Evolutionary conservation across 2,113 vertebrate species (phyloP), one percentile per base, ranked within the genome.

Genomic region (Rhagologus leucostigma): DNA sequence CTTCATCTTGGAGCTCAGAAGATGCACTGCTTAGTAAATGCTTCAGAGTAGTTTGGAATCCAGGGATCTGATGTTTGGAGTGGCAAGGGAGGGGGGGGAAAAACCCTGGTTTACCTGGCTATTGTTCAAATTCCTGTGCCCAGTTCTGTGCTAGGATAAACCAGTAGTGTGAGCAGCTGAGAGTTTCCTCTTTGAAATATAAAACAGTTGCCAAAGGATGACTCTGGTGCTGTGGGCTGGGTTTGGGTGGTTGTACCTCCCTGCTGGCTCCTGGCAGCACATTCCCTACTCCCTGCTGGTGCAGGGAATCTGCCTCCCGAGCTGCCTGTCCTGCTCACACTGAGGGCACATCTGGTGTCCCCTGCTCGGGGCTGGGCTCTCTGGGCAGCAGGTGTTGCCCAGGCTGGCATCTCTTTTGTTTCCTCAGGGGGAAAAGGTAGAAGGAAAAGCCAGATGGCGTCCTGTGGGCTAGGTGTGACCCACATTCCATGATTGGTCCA

Each of bases 401-500:
- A 73, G 82, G 29, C 82, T 90, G 90, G 37, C 75, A 41, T 56
- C 20, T 37, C 3, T 55, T 47, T 26, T 42, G 20, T 62, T 83
- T 83, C 75, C 82, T 65, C 1, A 2, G 70, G 71, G 75, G 62
- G 24, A 65, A 65, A 76, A 64, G 81, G 91, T 82, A 41, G 47
- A 75, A 81, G 65, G 22, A 79, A 92, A 75, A 90, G 69, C 26
- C 92, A 94, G 94, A 62, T 95, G 95, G 92, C 21, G 83, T 93
- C 55, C 46, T 32, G 85, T 49, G 57, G 92, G 82, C 67, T 95
- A 37, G 79, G 50, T 86, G 71, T 88, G 90, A 93, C 95, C 92
- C 85, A 70, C 46, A 53, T 85, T 73, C 63, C 69, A 11, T 77
- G 50, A 65, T 6, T 39, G 82, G 67, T 50, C 88, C 88, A 20